phyloP scores from a whole-genome alignment of 1,140 invertebrate genomes.

The Argopecten irradians region DNA sequence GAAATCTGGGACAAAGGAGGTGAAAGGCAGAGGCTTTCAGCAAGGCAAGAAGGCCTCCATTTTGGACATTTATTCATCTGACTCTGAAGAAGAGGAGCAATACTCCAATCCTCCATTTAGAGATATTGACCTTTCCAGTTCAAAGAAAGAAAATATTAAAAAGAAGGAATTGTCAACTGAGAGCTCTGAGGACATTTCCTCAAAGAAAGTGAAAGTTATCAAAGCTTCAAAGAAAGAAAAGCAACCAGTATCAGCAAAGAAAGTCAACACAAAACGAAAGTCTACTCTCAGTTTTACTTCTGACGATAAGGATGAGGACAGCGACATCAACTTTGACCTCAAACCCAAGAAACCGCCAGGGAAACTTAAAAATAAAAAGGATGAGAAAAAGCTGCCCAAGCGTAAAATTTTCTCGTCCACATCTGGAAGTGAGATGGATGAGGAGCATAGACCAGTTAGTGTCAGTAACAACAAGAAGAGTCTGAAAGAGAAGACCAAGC shows the following conservation, averaged over 20 bases:
- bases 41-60: slow-evolving; percentile 45
- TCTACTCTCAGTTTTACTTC: not conserved
- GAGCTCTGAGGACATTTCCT: not conserved
- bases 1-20: slow-evolving; percentile 19
- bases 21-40: not conserved
- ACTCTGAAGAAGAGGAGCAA: slow-evolving; percentile 52
- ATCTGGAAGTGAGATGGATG: slow-evolving; percentile 4
- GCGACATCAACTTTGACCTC: not conserved
- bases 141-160: not conserved
- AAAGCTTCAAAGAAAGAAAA: not conserved
- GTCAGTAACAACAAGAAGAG: slow-evolving; percentile 43
- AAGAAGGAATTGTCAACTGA: not conserved
- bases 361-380: not conserved
- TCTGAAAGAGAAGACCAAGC: slow-evolving; percentile 48
- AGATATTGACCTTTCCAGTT: not conserved
- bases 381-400: not conserved
- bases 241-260: not conserved
- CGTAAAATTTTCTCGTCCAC: not conserved
- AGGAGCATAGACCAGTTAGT: not conserved
- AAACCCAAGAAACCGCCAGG: not conserved
- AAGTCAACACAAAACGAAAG: slow-evolving; percentile 4
- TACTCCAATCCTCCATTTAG: not conserved
- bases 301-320: not conserved
- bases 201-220: not conserved
- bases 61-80: slow-evolving; percentile 62